phyloP scores from a whole-genome alignment of 2,113 vertebrate genomes.

The Gasterosteus aculeatus region DNA sequence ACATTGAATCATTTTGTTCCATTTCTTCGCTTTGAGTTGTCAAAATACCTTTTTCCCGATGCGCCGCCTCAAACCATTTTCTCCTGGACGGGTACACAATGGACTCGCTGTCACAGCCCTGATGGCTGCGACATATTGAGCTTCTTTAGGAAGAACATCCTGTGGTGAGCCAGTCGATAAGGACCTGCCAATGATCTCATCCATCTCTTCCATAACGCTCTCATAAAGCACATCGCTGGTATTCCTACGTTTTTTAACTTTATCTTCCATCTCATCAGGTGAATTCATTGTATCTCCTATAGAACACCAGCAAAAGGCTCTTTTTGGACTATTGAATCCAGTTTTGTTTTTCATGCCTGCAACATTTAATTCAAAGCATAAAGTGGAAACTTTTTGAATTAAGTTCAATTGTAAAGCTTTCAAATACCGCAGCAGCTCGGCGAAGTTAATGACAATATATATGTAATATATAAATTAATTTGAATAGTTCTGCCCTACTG shows the following conservation, averaged over 20 bases:
- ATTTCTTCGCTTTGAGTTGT: neutral
- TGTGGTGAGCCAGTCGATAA: conserved; percentile 17
- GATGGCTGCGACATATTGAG: conserved; percentile 4
- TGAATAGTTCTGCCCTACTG: too few species aligned
- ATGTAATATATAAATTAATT: too few species aligned
- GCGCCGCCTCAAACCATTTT: neutral
- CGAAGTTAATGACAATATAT: too few species aligned
- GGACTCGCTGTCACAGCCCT: conserved; percentile 26
- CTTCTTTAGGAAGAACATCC: conserved; percentile 16
- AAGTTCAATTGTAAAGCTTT: too few species aligned
- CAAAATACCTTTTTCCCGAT: neutral
- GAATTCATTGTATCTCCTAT: neutral
- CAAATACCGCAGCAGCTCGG: too few species aligned
- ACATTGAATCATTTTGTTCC: neutral
- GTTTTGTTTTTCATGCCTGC: neutral
- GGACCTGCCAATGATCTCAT: conserved; percentile 24
- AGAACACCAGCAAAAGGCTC: too few species aligned
- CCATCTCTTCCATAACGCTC: conserved; percentile 13
- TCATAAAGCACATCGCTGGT: neutral
- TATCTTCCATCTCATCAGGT: neutral
- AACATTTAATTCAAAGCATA: neutral
- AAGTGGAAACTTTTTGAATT: too few species aligned
- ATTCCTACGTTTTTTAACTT: neutral
- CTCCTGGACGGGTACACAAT: conserved; percentile 17
- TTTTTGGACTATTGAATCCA: too few species aligned